Base-by-base conservation (phyloP, 2,797 vertebrate genomes). In the Loris lydekkerianus region DNA sequence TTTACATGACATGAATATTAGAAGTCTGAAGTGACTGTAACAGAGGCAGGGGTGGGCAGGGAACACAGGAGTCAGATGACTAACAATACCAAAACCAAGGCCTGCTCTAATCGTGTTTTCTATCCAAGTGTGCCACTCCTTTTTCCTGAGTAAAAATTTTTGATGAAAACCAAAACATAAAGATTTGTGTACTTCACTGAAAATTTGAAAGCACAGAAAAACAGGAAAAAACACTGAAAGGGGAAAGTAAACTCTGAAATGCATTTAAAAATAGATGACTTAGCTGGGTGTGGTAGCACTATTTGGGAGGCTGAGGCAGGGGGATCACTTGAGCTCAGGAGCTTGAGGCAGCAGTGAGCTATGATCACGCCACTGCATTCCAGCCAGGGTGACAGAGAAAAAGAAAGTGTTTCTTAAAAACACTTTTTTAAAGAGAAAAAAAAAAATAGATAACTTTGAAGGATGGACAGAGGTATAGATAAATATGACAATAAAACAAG, bases 111-210 rank as follows among this genome's bases (percentile, higher is more conserved):
- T 43, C 20, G 4, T 10, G 15, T 70, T 90, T 83, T 93, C 78
- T 94, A 81, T 91, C 60, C 65, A 95, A 73, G 46, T 40, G 15
- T 89, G 84, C 72, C 3, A 89, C 1, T 81, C 37, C 29, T 75
- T 91, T 86, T 87, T 60, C 91, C 80, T 84, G 90, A 87, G 89
- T 72, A n/a, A 61, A 80, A 40, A 0, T n/a, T 61, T 73, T 94
- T 76, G 77, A 49, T 87, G 73, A 95, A 96, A 91, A n/a, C 23
- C 77, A 96, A 92, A 4, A 93, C 2, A 69, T 20, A 78, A 96
- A 60, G 72, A 93, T 91, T 11, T 89, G 31, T 78, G 10, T 86
- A 89, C 4, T 65, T 91, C 76, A 89, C 18, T 75, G 20, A 95
- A 82, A 89, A 67, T 65, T 92, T 94, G 81, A 93, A 87, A 85